Conservation (phyloP, 2,888 invertebrate genomes). For the Ceraclea dissimilis region DNA sequence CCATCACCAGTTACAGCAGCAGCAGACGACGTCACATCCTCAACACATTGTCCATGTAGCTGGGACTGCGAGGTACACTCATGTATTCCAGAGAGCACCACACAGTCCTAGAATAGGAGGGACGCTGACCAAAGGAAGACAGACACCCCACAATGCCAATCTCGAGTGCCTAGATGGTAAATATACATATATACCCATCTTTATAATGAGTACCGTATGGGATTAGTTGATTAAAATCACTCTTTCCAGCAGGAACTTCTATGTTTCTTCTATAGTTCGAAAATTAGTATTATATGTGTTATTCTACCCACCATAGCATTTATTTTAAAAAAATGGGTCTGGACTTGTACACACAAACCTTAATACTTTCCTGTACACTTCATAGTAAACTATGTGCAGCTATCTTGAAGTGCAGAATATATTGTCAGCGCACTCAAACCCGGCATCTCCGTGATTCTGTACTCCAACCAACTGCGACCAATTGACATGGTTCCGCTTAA, state of each 20-base stretch:
- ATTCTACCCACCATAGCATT: background rate
- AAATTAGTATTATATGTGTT: background rate
- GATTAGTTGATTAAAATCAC: background rate
- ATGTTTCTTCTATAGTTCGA: background rate
- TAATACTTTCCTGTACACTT: too few relatives aligned
- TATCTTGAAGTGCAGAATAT: too few relatives aligned
- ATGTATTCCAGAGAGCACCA: slow-evolving; percentile 52
- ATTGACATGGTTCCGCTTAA: too few relatives aligned
- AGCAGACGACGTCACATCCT: slow-evolving; percentile 10
- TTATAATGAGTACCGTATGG: too few relatives aligned
- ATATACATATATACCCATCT: too few relatives aligned
- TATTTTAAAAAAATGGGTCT: too few relatives aligned
- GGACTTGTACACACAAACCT: too few relatives aligned
- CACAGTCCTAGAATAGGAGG: slow-evolving; percentile 46
- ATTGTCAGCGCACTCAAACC: too few relatives aligned
- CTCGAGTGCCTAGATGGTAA: slow-evolving; percentile 31
- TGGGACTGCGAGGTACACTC: slow-evolving; percentile 44
- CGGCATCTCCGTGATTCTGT: too few relatives aligned
- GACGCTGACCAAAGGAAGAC: slow-evolving; percentile 41
- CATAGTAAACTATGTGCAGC: too few relatives aligned
- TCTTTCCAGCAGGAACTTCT: background rate
- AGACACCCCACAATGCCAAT: slow-evolving; percentile 29
- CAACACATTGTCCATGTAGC: slow-evolving; percentile 22
- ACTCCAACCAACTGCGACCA: too few relatives aligned
- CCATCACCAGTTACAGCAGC: background rate